Evolutionary conservation across 2,888 invertebrate species (phyloP).

Genomic region (Malthinus flaveolus): DNA sequence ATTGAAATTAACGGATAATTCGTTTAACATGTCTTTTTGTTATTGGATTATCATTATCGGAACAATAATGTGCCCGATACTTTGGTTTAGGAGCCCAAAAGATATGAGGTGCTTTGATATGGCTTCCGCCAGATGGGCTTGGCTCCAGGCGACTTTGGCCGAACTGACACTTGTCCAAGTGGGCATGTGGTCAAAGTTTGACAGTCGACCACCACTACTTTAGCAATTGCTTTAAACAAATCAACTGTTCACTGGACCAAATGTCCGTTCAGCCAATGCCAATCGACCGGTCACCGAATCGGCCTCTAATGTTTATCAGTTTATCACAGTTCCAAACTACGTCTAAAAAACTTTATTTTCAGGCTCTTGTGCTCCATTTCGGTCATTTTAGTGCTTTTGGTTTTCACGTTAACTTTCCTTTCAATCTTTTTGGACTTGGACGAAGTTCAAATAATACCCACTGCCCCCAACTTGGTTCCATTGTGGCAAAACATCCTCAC

Average conservation of each 20-base stretch:
- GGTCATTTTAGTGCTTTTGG: slow-evolving; percentile 64
- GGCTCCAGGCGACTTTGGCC: too few relatives aligned
- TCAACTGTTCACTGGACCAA: too few relatives aligned
- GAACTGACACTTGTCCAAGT: too few relatives aligned
- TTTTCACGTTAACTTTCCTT: slow-evolving; percentile 68
- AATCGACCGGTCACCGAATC: too few relatives aligned
- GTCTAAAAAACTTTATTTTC: slow-evolving; percentile 9
- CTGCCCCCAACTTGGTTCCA: slow-evolving; percentile 39
- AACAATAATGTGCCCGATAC: slow-evolving; percentile 72
- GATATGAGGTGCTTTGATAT: slow-evolving; percentile 90
- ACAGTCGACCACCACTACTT: too few relatives aligned
- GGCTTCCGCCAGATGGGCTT: too few relatives aligned
- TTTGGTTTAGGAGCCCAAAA: slow-evolving; percentile 90
- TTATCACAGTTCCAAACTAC: too few relatives aligned
- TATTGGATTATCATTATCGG: slow-evolving; percentile 82
- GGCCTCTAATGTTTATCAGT: too few relatives aligned
- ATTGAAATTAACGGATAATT: slow-evolving; percentile 66
- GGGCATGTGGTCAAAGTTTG: too few relatives aligned
- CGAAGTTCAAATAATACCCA: slow-evolving; percentile 45
- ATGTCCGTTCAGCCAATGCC: too few relatives aligned
- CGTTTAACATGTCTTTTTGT: slow-evolving; percentile 74
- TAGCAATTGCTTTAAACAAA: too few relatives aligned
- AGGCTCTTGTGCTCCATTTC: slow-evolving; percentile 70
- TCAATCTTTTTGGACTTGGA: slow-evolving; percentile 60
- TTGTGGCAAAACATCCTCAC: slow-evolving; percentile 59